Percentiles rank a stretch among this genome's conserved stretches.
Evolutionary conservation across 2,113 vertebrate genomes (phyloP).

Genomic region (Hystrix brachyura): DNA sequence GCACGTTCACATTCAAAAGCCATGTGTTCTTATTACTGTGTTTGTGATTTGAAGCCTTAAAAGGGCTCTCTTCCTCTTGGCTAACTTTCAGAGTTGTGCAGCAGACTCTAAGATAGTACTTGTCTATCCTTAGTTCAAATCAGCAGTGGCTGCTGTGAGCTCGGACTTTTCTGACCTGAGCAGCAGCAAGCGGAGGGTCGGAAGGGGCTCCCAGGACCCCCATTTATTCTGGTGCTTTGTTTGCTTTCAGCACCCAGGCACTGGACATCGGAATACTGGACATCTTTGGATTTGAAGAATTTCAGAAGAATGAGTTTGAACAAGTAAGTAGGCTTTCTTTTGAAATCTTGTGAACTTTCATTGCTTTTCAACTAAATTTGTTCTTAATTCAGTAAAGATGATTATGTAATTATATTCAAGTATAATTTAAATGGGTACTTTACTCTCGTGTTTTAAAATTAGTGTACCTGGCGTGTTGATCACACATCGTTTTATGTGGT

Average conservation of each 20-base stretch:
- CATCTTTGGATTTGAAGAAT: constrained; percentile 97
- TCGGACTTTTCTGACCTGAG: background rate
- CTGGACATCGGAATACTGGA: constrained; percentile 95
- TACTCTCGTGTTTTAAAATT: background rate
- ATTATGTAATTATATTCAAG: background rate
- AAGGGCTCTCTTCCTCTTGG: no score
- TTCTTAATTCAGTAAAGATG: background rate
- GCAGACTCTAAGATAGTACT: background rate
- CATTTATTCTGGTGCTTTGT: background rate
- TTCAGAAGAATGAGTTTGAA: constrained; percentile 95
- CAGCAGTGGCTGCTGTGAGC: accelerated
- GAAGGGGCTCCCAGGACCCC: background rate
- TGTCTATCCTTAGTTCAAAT: background rate
- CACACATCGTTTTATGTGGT: background rate
- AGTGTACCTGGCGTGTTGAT: background rate
- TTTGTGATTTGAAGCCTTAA: background rate
- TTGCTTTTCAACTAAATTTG: background rate
- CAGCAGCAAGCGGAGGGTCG: accelerated
- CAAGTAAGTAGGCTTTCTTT: constrained; percentile 89
- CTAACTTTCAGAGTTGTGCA: background rate
- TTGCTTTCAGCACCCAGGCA: constrained; percentile 88
- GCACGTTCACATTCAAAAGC: background rate
- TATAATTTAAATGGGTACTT: background rate
- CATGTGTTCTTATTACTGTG: background rate
- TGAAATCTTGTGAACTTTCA: background rate